Evolutionary conservation across 2,113 vertebrate genomes (phyloP).

Genomic region (Campylorhamphus procurvoides): DNA sequence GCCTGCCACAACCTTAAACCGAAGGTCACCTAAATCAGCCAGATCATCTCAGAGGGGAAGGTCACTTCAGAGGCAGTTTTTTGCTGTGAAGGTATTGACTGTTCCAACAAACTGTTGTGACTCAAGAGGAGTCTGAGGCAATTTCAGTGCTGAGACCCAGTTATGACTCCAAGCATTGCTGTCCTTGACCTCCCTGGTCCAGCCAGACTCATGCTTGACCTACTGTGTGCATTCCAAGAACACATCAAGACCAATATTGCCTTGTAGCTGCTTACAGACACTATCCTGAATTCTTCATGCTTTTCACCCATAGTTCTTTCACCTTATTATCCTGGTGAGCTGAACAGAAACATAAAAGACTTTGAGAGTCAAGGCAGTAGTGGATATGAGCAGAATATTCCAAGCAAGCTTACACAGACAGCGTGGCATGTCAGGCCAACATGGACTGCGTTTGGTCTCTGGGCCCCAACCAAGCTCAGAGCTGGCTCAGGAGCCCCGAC

Average conservation of each 20-base stretch:
- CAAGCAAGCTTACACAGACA: background rate
- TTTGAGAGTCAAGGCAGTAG: background rate
- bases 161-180: background rate
- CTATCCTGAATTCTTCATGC: background rate
- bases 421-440: fast-evolving
- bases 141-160: background rate
- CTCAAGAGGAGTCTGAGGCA: background rate
- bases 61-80: background rate
- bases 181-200: too few species aligned
- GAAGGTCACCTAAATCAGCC: background rate
- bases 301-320: background rate
- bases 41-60: background rate
- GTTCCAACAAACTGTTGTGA: fast-evolving
- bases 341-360: background rate
- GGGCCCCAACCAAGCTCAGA: background rate
- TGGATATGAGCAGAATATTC: fast-evolving
- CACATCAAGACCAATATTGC: fast-evolving
- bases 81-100: background rate
- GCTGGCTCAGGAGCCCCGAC: background rate
- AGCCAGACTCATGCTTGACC: background rate
- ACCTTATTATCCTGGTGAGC: background rate
- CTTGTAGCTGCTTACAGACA: background rate
- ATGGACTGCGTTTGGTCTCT: background rate
- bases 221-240: background rate
- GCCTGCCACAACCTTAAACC: background rate